Evolutionary conservation across 2,797 vertebrate genomes (phyloP).

Genomic region (Amphiprion clarkii): DNA sequence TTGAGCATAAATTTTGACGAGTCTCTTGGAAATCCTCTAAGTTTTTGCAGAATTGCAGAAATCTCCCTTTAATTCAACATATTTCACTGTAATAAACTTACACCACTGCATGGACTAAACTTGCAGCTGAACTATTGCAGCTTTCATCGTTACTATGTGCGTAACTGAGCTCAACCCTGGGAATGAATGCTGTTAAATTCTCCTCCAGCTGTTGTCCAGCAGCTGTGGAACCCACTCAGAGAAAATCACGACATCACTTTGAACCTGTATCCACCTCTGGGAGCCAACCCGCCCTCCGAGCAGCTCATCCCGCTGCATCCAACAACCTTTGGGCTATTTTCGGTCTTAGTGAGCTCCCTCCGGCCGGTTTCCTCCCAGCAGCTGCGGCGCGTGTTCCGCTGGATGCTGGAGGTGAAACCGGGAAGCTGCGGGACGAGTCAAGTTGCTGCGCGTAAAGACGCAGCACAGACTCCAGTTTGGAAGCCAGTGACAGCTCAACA

Average conservation of each 20-base stretch:
- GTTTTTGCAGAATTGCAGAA: background rate
- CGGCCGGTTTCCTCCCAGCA: conserved; percentile 6
- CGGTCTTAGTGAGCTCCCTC: background rate
- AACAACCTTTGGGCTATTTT: conserved; percentile 1
- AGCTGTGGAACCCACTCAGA: background rate
- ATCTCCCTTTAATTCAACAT: background rate
- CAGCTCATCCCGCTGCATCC: conserved; percentile 22
- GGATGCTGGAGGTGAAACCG: background rate
- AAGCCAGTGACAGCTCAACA: background rate
- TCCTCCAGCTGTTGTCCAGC: conserved; percentile 11
- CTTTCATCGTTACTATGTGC: too few relatives aligned
- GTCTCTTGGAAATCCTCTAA: too few relatives aligned
- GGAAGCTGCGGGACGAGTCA: conserved; percentile 8
- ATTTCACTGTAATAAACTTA: background rate
- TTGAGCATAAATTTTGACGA: too few relatives aligned
- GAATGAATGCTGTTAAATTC: background rate
- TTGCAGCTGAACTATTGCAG: too few relatives aligned
- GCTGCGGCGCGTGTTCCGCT: conserved; percentile 16
- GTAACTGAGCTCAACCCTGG: background rate
- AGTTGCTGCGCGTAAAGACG: background rate
- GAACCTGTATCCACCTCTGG: conserved; percentile 29
- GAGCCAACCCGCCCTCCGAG: background rate
- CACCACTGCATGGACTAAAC: background rate
- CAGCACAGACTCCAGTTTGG: background rate
- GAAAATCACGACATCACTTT: conserved; percentile 14